Base-by-base conservation (phyloP, 2,888 invertebrate species). In the Caenorhabditis sp. region DNA sequence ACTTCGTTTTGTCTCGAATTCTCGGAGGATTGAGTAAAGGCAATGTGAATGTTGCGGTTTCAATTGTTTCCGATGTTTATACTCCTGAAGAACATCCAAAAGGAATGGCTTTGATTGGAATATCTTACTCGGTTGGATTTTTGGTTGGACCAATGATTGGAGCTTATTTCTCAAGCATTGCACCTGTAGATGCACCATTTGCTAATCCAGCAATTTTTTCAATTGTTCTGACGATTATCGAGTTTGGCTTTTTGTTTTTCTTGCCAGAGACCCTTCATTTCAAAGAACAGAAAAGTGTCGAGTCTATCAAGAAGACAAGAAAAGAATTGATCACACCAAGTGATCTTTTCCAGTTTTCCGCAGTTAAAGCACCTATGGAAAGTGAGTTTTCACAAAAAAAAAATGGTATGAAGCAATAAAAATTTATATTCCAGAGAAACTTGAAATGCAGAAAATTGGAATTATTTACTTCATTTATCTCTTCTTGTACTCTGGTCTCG, bases 91-190 rank as follows among this genome's bases (percentile, higher is more conserved):
- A 93, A n/a, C 91, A 97, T 85, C 94, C 94, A 49, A 93, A 92
- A 88, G 96, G 95, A 88, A 97, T 97, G 97, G 95, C 97, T n/a
- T 89, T 96, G 63, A 93, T 99, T 75, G 99, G 99, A 14, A 92
- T 96, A 83, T 95, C 97, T 8, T 99, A 99, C 90, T 97, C 97
- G 1, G 89, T 99, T 72, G 97, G 96, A n/a, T 99, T 99, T 89
- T 93, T 97, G 83, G 90, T 95, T 74, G 97, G 97, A 0, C 97
- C 97, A 1, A 91, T 95, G 89, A 94, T 97, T 77, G 97, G 97
- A 26, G 97, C 96, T 4, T 90, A 92, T 88, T 94, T 95, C 88
- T 92, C 94, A 1, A 79, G 80, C 5, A 77, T 84, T 76, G 80
- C 83, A 57, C 70, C 78, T 27, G 67, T 20, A 36, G 63, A 74